Conservation (phyloP, 1,140 invertebrate genomes). For the Vollenhovia emeryi region DNA sequence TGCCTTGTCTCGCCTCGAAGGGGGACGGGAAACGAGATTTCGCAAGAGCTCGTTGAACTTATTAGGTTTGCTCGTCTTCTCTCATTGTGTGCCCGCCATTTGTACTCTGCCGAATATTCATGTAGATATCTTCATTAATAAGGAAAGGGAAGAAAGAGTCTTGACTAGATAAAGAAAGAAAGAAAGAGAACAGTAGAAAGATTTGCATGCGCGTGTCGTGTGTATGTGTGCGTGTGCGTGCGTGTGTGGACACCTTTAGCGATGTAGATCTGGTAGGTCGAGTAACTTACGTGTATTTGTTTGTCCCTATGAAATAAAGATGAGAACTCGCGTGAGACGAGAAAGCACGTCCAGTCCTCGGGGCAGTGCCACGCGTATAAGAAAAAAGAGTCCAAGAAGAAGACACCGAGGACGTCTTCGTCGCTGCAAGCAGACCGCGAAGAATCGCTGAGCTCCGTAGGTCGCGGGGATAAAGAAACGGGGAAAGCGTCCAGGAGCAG, state of each 20-base stretch:
- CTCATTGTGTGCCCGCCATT: background rate
- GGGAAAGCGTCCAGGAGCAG: background rate
- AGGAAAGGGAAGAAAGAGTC: background rate
- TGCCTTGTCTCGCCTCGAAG: background rate
- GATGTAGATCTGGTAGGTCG: conserved; percentile 16
- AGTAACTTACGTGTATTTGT: conserved; percentile 66
- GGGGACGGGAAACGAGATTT: background rate
- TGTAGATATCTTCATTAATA: background rate
- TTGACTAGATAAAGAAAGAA: conserved; percentile 39
- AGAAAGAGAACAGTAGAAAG: background rate
- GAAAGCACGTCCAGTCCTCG: background rate
- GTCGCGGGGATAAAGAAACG: background rate
- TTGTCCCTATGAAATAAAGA: conserved; percentile 83
- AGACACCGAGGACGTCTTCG: background rate
- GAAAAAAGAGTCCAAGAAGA: conserved; percentile 15
- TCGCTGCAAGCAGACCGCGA: background rate
- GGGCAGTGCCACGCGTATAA: background rate
- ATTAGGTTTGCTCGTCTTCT: background rate
- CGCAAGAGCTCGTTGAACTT: background rate
- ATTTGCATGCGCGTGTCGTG: conserved; percentile 54
- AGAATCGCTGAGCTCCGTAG: background rate
- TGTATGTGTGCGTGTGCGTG: conserved; percentile 35
- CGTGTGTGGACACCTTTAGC: conserved; percentile 51
- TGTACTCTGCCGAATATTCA: too few species aligned
- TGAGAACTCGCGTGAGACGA: conserved; percentile 64